phyloP scores from a whole-genome alignment of 2,797 vertebrate genomes.

The Scolopax rusticola region DNA sequence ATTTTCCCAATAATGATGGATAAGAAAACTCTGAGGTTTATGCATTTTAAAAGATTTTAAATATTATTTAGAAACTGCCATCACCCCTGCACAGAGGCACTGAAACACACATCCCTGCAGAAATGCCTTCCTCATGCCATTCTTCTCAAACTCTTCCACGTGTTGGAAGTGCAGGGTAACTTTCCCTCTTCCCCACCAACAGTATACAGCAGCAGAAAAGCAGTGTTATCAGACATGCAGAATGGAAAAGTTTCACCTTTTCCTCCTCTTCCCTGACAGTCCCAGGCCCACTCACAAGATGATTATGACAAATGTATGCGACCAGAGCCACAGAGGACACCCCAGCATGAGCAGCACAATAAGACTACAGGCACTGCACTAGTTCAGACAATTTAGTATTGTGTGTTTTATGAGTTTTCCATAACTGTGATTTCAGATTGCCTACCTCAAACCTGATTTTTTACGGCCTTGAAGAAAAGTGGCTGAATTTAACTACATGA shows the following conservation, averaged over 20 bases:
- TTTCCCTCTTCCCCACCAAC: background rate
- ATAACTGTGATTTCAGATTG: background rate
- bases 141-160: background rate
- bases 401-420: background rate
- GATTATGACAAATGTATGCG: fast-evolving
- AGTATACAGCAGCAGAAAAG: background rate
- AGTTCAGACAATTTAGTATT: background rate
- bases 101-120: fast-evolving
- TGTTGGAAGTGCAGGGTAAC: background rate
- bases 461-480: background rate
- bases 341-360: background rate
- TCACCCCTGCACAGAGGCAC: fast-evolving
- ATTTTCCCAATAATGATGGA: background rate
- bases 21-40: background rate
- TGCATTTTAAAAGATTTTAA: background rate
- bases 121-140: background rate
- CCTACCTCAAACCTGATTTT: background rate
- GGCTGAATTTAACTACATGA: fast-evolving
- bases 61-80: background rate
- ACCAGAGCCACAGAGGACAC: background rate
- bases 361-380: fast-evolving
- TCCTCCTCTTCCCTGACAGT: background rate
- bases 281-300: background rate
- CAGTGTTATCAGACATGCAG: background rate
- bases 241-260: background rate